Conservation (phyloP, 2,113 vertebrate genomes). For the Larimichthys polyactis region DNA sequence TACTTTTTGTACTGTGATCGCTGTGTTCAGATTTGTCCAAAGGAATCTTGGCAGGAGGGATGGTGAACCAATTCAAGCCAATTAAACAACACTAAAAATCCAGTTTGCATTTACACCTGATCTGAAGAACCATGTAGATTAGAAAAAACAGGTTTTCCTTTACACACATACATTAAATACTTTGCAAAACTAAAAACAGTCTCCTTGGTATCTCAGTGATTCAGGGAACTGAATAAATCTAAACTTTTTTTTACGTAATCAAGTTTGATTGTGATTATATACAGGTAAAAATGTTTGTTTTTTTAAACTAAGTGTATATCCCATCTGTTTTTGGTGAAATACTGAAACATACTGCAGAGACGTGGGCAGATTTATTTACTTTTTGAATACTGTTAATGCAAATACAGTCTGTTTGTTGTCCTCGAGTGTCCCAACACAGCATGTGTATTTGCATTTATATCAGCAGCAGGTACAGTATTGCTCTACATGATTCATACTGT, state of each 20-base stretch:
- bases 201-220: neutral
- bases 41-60: neutral
- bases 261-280: neutral
- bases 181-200: neutral
- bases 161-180: neutral
- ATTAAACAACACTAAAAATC: neutral
- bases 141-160: neutral
- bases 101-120: neutral
- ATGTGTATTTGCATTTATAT: neutral
- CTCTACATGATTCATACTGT: neutral
- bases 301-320: neutral
- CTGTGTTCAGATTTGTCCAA: neutral
- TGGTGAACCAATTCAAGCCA: neutral
- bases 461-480: neutral
- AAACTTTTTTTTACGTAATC: neutral
- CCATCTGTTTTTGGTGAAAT: conserved; percentile 13
- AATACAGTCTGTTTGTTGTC: neutral
- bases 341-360: neutral
- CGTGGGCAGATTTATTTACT: neutral
- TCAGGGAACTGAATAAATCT: neutral
- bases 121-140: neutral
- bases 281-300: neutral
- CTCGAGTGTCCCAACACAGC: neutral
- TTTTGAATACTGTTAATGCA: neutral
- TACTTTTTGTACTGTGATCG: too few species aligned